These are phyloP conservation scores for Achlya flavicornis DNA, from an alignment of 2,888 invertebrate genomes.

Conservation along the genomic window DNA sequence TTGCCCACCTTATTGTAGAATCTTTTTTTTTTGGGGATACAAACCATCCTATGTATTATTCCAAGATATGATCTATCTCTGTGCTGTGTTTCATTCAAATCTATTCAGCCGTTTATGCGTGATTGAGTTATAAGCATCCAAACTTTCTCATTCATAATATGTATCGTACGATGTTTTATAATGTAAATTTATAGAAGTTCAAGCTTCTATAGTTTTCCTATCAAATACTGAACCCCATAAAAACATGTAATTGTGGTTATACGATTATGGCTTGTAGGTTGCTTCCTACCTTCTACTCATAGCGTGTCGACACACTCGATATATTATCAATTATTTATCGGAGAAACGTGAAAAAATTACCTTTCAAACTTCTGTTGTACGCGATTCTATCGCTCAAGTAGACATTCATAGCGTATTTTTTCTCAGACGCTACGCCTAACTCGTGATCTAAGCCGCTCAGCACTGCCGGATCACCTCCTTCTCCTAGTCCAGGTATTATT, in stretches of 20 bases:
- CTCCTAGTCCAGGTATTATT: conserved; percentile 88
- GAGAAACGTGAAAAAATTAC: conserved; percentile 39
- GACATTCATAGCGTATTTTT: conserved; percentile 94
- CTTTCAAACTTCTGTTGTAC: conserved; percentile 91
- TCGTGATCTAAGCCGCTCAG: conserved; percentile 86
- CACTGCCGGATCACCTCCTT: conserved; percentile 86
- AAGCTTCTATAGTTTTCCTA: too few species aligned
- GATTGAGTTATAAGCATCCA: too few species aligned
- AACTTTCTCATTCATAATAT: too few species aligned
- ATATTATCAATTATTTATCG: conserved; percentile 15
- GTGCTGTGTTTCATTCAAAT: too few species aligned
- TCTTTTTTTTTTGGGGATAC: neutral
- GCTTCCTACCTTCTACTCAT: neutral
- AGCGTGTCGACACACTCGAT: conserved; percentile 1
- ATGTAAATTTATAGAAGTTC: too few species aligned
- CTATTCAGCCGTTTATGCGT: too few species aligned
- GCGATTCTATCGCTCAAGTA: conserved; percentile 94
- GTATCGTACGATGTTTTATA: too few species aligned
- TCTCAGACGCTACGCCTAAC: conserved; percentile 88
- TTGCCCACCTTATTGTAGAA: too few species aligned
- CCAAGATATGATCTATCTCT: too few species aligned
- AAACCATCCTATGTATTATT: too few species aligned
- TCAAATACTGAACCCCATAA: neutral
- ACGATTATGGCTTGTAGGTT: neutral
- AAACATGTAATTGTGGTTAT: neutral